phyloP scores from a whole-genome alignment of 1,140 invertebrate genomes.

The Aphelenchoides besseyi region DNA sequence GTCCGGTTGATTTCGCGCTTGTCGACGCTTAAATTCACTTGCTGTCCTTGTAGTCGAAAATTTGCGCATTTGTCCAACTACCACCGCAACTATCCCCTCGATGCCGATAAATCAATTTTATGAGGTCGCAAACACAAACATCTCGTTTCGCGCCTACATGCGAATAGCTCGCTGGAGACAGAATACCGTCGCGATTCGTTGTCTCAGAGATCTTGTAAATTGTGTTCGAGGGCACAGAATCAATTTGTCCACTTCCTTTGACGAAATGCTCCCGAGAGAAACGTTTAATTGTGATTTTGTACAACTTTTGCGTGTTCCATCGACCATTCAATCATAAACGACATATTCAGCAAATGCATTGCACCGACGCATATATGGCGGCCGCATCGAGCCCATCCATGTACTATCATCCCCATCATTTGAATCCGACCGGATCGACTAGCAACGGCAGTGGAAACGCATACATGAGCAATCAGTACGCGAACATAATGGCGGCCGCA shows the following conservation, averaged over 20 bases:
- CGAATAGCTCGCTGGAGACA: not conserved
- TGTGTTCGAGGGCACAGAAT: too few species aligned
- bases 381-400: constrained; percentile 15
- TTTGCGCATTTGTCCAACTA: too few species aligned
- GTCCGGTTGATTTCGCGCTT: too few species aligned
- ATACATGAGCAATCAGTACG: not conserved
- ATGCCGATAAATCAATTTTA: constrained; percentile 28
- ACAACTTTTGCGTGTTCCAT: too few species aligned
- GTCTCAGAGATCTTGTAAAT: too few species aligned
- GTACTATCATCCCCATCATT: constrained; percentile 18
- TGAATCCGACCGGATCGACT: constrained; percentile 18
- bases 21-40: too few species aligned
- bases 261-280: not conserved
- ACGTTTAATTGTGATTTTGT: not conserved
- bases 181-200: too few species aligned
- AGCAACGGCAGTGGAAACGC: not conserved
- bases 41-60: too few species aligned
- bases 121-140: constrained; percentile 22
- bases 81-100: constrained; percentile 8
- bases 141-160: not conserved
- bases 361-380: constrained; percentile 17
- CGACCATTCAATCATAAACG: too few species aligned
- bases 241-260: constrained; percentile 7
- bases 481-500: not conserved
- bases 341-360: constrained; percentile 2